Base-by-base conservation (phyloP, 2,888 invertebrate species). In the Ischnura elegans region DNA sequence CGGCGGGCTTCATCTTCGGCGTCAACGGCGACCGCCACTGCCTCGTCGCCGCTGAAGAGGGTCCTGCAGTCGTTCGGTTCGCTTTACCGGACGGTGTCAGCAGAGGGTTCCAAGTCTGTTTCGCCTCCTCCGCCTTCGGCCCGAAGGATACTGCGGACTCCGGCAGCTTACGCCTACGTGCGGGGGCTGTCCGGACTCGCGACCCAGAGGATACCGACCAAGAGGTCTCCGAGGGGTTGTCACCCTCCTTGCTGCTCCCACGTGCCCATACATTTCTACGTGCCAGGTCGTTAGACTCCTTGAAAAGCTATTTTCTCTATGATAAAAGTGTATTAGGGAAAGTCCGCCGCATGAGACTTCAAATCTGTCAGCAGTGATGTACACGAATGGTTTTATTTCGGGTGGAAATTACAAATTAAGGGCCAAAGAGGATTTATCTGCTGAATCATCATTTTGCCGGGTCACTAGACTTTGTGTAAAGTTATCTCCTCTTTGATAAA, bases 171-270 rank as follows among this genome's bases (percentile, higher is more conserved):
- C 95, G 98, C 98, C 16, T 98, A 98, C 95, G 97, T 98, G 2
- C 97, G 97, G 94, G 98, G 98, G 87, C 96, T 98, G 94, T 98
- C 98, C 16, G 98, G 98, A 19, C 96, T 98, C 93, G 98, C 98
- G 13, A 98, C 98, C 0, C 98, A 98, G 95, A 96, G 98, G 95
- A 97, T 98, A 43, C 98, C 98, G 0, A 51, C 87, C 42, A 93
- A 84, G 51, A 55, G 86, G 55, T 61, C 93, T 21, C 87, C 87
- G 13, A 86, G 87, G 19, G 61, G 87, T 55, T 55, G 61, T 21
- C 85, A 85, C 16, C 84, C 84, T 3, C 84, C 93, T 46, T 93
- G 93, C 47, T 93, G 85, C 36, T 85, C 93, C 36, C 43, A 76
- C 2, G 51, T 87, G 36, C 87, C 87, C 87, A 87, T 87, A 55